A percentile compares a stretch with the other conserved stretches of the same genome.
These are phyloP conservation scores for Autographa pulchrina DNA, from an alignment of 2,888 invertebrate species.

Conservation along the genomic window DNA sequence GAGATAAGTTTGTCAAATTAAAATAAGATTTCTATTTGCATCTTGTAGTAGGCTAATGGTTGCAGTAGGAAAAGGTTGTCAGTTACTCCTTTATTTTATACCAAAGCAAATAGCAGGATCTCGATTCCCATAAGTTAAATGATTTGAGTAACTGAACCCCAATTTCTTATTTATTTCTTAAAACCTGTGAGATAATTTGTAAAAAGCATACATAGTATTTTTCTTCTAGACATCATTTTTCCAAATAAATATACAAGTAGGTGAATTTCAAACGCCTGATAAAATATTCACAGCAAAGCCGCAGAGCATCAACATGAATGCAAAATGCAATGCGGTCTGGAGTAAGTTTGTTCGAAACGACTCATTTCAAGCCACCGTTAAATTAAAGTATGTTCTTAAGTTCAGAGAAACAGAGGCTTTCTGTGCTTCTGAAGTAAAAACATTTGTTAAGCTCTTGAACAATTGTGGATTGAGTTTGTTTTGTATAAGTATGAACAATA, in stretches of 20 bases:
- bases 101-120: too few relatives aligned
- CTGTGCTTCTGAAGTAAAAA: slow-evolving; percentile 1
- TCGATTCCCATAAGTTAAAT: too few relatives aligned
- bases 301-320: slow-evolving; percentile 13
- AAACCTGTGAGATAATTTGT: too few relatives aligned
- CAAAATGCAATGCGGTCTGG: neutral
- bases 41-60: too few relatives aligned
- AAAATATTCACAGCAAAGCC: slow-evolving; percentile 49
- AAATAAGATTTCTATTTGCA: neutral
- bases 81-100: too few relatives aligned
- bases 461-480: slow-evolving; percentile 1
- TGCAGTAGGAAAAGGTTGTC: too few relatives aligned
- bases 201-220: too few relatives aligned
- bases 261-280: slow-evolving; percentile 50
- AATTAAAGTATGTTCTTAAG: slow-evolving; percentile 6
- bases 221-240: too few relatives aligned
- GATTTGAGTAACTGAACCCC: too few relatives aligned
- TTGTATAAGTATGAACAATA: neutral
- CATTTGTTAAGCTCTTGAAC: neutral
- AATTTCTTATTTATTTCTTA: too few relatives aligned
- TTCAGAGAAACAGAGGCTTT: neutral
- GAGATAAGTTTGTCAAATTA: neutral
- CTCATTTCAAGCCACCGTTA: neutral
- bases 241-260: neutral
- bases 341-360: neutral